A percentile compares a stretch with the other conserved stretches of the same genome.
Evolutionary conservation across 2,113 vertebrate species (phyloP).

Genomic region (Laticauda colubrina): DNA sequence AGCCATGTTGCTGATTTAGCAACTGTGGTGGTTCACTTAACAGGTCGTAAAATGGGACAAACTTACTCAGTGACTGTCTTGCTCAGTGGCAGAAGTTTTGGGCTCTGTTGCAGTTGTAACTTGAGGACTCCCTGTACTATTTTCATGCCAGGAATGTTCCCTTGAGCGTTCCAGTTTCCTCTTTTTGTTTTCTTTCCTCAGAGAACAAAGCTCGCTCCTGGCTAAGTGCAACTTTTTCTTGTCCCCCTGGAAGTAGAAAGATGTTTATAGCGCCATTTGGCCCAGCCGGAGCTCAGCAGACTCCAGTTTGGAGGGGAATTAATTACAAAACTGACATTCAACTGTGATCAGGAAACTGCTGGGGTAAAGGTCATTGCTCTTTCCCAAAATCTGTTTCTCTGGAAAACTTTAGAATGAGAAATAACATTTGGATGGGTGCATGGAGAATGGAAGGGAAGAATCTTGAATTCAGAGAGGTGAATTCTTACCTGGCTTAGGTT

Average conservation of each 20-base stretch:
- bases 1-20: no score
- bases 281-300: no score
- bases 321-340: neutral
- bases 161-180: conserved; percentile 27
- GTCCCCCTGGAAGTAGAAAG: fast-evolving
- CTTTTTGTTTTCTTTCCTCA: conserved; percentile 21
- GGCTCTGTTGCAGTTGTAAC: no score
- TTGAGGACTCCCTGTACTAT: conserved; percentile 32
- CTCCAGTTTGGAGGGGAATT: neutral
- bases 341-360: neutral
- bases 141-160: conserved; percentile 33
- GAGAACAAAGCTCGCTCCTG: conserved; percentile 26
- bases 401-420: neutral
- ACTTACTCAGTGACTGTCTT: no score
- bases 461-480: no score
- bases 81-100: no score
- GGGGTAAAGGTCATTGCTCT: neutral
- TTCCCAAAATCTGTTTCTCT: neutral
- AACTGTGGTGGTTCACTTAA: no score
- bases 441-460: neutral
- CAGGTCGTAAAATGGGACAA: no score
- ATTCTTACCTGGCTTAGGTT: no score
- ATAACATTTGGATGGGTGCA: neutral
- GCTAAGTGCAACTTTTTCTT: conserved; percentile 24
- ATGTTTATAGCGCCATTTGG: neutral